Base-by-base conservation (phyloP, 2,888 invertebrate species). In the Pteria penguin region DNA sequence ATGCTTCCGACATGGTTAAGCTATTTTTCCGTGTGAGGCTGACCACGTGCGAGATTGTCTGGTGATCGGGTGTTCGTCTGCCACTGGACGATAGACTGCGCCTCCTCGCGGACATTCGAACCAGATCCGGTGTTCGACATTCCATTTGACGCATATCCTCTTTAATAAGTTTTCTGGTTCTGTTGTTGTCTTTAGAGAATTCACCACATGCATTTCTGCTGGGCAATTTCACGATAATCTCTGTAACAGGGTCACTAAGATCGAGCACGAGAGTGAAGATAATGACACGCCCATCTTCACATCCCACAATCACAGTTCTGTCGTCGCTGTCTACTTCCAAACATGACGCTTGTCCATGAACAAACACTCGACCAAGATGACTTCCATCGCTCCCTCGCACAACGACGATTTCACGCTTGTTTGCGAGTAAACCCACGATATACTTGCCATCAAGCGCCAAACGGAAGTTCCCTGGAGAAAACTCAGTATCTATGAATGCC, bases 231-330 rank as follows among this genome's bases (percentile, higher is more conserved):
- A 78, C 73, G 58, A 89, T 84, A 22, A 85, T 61, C 66, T 90
- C 89, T 22, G 65, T 72, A 36, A 87, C 78, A 0, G 88, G 89
- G 58, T 89, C 89, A 27, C 83, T 77, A 4, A 84, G 75, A 22
- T 85, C 88, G 3, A 90, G 75, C 36, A 88, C 82, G 8, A 89
- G 74, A 54, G 84, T 83, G 3, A 90, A 78, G 4, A 89, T 82
- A 81, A 90, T 82, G 14, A 90, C 83, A 1, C 89, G 79, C 1
- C 90, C 89, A 65, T 90, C 90, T 3, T 83, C 72, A 55, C 88
- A 88, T 3, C 90, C 89, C 0, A 90, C 86, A n/a, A 84, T 83
- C 26, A 90, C 75, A 0, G 89, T 90, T 24, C 87, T 76, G 33
- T 87, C 88, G 69, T 90, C 88, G n/a, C 79, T 79, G 8, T 82